Evolutionary conservation across 2,888 invertebrate species (phyloP).

Genomic region (Drosophila picticornis): DNA sequence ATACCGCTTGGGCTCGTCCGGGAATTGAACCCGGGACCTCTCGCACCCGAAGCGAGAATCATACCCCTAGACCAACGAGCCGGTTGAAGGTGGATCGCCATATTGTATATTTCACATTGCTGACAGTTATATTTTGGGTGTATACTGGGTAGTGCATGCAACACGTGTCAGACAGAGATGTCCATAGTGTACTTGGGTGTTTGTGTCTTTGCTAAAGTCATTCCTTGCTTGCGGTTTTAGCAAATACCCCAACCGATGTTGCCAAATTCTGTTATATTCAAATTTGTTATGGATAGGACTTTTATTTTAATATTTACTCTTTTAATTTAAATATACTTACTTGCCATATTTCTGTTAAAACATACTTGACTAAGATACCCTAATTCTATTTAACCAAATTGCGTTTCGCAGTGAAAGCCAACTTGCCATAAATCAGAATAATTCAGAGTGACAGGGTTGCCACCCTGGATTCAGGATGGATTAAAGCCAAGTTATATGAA

Average conservation of each 20-base stretch:
- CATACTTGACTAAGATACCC: background rate
- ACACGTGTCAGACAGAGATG: constrained; percentile 45
- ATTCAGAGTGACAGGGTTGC: background rate
- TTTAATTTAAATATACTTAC: background rate
- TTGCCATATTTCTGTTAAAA: background rate
- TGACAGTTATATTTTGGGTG: background rate
- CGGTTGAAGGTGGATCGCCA: constrained; percentile 63
- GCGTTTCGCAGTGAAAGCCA: background rate
- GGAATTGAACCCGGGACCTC: constrained; percentile 85
- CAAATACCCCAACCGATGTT: constrained; percentile 8
- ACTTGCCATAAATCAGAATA: background rate
- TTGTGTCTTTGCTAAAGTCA: constrained; percentile 23
- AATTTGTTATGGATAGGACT: background rate
- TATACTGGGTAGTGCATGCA: constrained; percentile 26
- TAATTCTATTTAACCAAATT: background rate
- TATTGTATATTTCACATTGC: constrained; percentile 55
- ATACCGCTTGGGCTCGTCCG: constrained; percentile 81
- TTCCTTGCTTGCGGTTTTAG: background rate
- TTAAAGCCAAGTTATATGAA: background rate
- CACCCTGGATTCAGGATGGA: background rate
- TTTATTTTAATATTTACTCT: background rate
- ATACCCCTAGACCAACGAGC: constrained; percentile 85
- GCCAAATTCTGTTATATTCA: background rate
- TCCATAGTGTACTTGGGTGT: constrained; percentile 11
- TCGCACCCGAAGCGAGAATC: constrained; percentile 85